Evolutionary conservation across 2,888 invertebrate species (phyloP), one percentile per base, ranked within the genome.

Genomic region (Rosalia funebris): DNA sequence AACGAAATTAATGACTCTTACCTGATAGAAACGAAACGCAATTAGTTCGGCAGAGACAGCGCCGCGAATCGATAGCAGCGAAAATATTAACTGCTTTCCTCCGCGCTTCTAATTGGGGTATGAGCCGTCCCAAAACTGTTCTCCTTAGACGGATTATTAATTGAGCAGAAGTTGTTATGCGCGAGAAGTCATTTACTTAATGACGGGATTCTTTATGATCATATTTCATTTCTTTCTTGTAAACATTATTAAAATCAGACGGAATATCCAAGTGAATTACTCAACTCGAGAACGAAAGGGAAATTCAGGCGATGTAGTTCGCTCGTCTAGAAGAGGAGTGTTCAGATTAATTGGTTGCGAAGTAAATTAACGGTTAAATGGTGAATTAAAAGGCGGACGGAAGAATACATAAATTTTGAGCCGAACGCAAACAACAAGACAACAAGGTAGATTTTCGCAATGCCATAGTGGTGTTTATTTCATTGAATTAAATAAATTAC

Each of bases 201-300:
- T 25, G 53, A 53, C 32, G 31, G 17, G 32, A 53, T 53, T 41
- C 53, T 53, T 53, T 37, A 42, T 41, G 32, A 53, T 42, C 20
- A 50, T 50, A 41, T 50, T 50, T 50, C 50, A 50, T 39, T n/a
- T 50, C 39, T 50, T 50, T 50, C 50, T 39, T 50, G 50, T 50
- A 39, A 48, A 25, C 48, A 25, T 41, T 39, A 50, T 50, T 50
- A 39, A 39, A 39, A 39, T 46, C 41, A 32, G 15, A 32, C 16
- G 46, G 11, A 20, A 15, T 10, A 32, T 32, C 31, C 16, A 10
- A 9, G 44, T 4, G n/a, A 41, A 17, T 41, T 39, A 39, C 9
- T 17, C 10, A 41, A 19, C 19, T n/a, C 16, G 19, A 17, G 7
- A 10, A 41, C 7, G 25, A 41, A 41, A 41, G 41, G 9, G 41